Conservation (phyloP, 2,113 vertebrate genomes). For the Poecilia latipinna region DNA sequence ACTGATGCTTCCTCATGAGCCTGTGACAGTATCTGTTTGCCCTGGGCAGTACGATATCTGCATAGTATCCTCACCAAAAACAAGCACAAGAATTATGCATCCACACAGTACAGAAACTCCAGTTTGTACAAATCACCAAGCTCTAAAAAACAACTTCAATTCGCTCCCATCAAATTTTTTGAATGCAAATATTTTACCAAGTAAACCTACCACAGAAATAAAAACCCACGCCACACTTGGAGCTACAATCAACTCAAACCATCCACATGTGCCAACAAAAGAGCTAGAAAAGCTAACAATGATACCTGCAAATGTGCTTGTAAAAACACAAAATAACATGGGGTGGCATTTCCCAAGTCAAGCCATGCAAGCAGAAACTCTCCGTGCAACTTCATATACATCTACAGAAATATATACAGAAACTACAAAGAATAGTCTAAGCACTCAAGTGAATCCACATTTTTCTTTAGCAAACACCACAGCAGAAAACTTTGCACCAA, state of each 20-base stretch:
- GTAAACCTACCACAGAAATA: constrained; percentile 12
- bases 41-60: constrained; percentile 26
- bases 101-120: constrained; percentile 4
- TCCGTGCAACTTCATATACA: constrained; percentile 16
- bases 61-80: constrained; percentile 6
- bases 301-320: neutral
- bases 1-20: constrained; percentile 31
- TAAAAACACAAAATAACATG: constrained; percentile 1
- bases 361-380: constrained; percentile 3
- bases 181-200: constrained; percentile 7
- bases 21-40: constrained; percentile 42
- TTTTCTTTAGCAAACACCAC: neutral
- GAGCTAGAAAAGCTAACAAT: neutral
- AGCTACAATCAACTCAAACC: neutral
- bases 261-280: constrained; percentile 3
- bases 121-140: constrained; percentile 14
- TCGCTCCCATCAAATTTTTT: neutral
- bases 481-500: constrained; percentile 19
- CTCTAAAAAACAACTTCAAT: constrained; percentile 12
- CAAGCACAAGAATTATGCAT: constrained; percentile 24
- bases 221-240: neutral
- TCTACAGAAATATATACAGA: neutral
- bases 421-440: constrained; percentile 1
- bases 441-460: neutral
- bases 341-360: constrained; percentile 9